Conservation (phyloP, 2,888 invertebrate species). For the Clistopyga incitator region DNA sequence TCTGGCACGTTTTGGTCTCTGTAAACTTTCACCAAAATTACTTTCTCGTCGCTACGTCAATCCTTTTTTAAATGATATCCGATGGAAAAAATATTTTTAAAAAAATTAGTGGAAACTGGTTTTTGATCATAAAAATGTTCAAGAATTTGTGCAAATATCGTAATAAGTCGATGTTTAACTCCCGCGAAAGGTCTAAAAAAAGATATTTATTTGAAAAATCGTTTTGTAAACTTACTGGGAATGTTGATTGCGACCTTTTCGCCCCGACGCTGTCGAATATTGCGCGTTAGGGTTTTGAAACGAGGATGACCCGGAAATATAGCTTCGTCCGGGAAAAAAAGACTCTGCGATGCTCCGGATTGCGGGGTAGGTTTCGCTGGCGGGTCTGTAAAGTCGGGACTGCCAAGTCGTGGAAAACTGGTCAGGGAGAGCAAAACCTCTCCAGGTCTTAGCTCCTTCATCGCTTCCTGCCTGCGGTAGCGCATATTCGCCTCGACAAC, state of each 20-base stretch:
- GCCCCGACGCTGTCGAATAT: slow-evolving; percentile 95
- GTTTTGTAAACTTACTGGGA: slow-evolving; percentile 89
- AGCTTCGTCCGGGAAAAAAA: slow-evolving; percentile 97
- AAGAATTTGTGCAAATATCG: too few species aligned
- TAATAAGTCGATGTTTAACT: too few species aligned
- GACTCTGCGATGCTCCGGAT: slow-evolving; percentile 91
- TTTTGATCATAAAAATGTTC: too few species aligned
- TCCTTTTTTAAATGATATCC: too few species aligned
- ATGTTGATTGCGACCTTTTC: slow-evolving; percentile 98
- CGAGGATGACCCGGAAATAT: slow-evolving; percentile 98
- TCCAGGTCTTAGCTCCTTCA: slow-evolving; percentile 90
- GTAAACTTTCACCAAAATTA: slow-evolving; percentile 88
- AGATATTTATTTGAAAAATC: background rate
- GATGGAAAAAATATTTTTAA: too few species aligned
- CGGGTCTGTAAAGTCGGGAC: slow-evolving; percentile 95
- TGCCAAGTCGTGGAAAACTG: slow-evolving; percentile 96
- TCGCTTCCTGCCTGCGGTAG: slow-evolving; percentile 93
- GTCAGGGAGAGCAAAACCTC: slow-evolving; percentile 96
- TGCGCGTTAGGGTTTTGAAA: slow-evolving; percentile 96
- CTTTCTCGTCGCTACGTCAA: slow-evolving; percentile 16
- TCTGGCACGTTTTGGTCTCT: slow-evolving; percentile 94
- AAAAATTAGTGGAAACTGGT: too few species aligned
- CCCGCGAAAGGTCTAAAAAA: too few species aligned
- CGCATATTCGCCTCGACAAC: slow-evolving; percentile 99
- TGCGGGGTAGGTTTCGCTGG: slow-evolving; percentile 89